Percentiles rank a stretch among this genome's conserved stretches.
phyloP scores from a whole-genome alignment of 1,140 invertebrate genomes.

The Cryptotermes secundus region DNA sequence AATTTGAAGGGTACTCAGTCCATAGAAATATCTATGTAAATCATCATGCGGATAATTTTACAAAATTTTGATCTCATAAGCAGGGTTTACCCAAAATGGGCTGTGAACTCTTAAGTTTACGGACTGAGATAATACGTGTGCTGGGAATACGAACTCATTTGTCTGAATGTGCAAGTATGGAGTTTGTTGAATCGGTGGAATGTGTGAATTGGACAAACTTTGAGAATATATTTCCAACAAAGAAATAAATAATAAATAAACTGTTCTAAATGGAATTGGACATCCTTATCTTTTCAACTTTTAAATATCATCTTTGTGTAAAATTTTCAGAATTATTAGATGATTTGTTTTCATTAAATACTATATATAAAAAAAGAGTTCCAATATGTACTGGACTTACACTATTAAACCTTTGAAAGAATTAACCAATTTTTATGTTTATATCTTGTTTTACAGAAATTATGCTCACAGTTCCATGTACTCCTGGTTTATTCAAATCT shows the following conservation, averaged over 20 bases:
- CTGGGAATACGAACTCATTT: background rate
- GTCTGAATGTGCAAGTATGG: background rate
- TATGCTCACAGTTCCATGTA: too few species aligned
- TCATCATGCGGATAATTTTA: background rate
- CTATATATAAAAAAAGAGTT: conserved; percentile 27
- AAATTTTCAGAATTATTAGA: conserved; percentile 28
- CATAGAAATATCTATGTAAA: background rate
- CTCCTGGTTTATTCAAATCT: too few species aligned
- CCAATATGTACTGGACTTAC: conserved; percentile 30
- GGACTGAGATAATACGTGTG: background rate
- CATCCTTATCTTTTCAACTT: conserved; percentile 26
- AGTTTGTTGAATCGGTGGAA: background rate
- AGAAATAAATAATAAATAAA: too few species aligned
- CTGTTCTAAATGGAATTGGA: too few species aligned
- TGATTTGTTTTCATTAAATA: conserved; percentile 32
- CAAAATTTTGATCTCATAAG: conserved; percentile 31
- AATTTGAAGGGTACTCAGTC: background rate
- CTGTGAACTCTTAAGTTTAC: conserved; percentile 27
- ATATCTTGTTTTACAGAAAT: background rate
- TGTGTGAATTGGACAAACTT: background rate
- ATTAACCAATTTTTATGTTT: conserved; percentile 28
- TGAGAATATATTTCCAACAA: too few species aligned
- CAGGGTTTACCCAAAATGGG: conserved; percentile 32
- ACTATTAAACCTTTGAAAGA: conserved; percentile 30
- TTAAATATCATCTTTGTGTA: conserved; percentile 31